A percentile compares a stretch with the other conserved stretches of the same genome.
Evolutionary conservation across 35 echinoderm and acorn worm species (phyloP).

Genomic region (Stichopus chloronotus): DNA sequence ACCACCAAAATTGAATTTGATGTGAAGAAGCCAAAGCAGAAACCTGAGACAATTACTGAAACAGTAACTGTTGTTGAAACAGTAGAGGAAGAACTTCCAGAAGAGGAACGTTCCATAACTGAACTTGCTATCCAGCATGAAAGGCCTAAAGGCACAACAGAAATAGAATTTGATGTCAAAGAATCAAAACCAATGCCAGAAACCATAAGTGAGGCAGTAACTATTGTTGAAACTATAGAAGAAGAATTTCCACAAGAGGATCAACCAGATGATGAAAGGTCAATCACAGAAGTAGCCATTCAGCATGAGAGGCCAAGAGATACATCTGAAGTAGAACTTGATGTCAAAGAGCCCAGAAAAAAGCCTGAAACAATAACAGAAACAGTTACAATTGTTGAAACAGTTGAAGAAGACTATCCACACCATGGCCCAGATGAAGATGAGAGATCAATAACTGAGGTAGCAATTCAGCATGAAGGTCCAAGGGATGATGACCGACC

Average conservation of each 20-base stretch:
- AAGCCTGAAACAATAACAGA: conserved; percentile 54
- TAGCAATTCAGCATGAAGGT: conserved; percentile 28
- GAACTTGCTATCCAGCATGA: conserved; percentile 44
- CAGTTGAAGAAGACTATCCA: conserved; percentile 58
- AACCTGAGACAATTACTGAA: conserved; percentile 37
- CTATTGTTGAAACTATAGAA: conserved; percentile 49
- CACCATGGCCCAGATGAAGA: conserved; percentile 39
- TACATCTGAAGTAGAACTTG: conserved; percentile 34
- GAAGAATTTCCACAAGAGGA: conserved; percentile 41
- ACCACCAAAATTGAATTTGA: conserved; percentile 37
- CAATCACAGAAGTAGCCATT: conserved; percentile 30
- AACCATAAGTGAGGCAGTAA: conserved; percentile 26
- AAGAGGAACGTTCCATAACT: conserved; percentile 9
- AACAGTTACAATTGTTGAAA: conserved; percentile 53
- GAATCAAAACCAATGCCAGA: conserved; percentile 12
- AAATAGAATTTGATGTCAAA: conserved; percentile 37
- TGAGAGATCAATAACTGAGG: conserved; percentile 51
- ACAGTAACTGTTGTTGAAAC: conserved; percentile 33
- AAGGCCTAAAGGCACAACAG: conserved; percentile 41
- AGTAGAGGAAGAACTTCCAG: conserved; percentile 14
- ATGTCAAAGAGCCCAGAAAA: not conserved
- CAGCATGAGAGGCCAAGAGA: conserved; percentile 47
- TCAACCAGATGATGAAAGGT: conserved; percentile 17
- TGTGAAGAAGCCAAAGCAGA: not conserved
- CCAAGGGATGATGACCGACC: conserved; percentile 46